Conservation (phyloP, 2,113 vertebrate species). For the Nanorana parkeri region DNA sequence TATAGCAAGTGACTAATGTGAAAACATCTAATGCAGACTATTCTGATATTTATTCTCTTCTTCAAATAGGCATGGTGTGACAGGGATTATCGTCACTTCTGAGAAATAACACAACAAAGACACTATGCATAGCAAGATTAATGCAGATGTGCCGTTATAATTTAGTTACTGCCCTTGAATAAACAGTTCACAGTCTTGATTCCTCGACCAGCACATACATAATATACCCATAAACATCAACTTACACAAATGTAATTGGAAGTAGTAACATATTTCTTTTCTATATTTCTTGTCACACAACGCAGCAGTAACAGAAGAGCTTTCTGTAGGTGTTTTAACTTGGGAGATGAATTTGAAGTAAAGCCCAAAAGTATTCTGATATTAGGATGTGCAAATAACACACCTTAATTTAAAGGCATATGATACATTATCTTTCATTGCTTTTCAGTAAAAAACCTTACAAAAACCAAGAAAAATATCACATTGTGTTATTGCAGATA, state of each 20-base stretch:
- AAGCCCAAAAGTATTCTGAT: not conserved
- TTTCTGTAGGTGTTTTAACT: not conserved
- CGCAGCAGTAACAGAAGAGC: not conserved
- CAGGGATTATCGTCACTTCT: conserved; percentile 16
- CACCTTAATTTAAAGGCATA: too few species aligned
- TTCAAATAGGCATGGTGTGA: conserved; percentile 15
- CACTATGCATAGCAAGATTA: not conserved
- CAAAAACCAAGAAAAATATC: too few species aligned
- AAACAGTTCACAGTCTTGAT: not conserved
- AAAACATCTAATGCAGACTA: conserved; percentile 19
- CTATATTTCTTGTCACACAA: not conserved
- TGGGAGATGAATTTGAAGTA: not conserved
- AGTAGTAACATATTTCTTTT: not conserved
- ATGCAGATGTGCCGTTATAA: conserved; percentile 19
- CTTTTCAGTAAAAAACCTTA: too few species aligned
- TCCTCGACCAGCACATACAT: not conserved
- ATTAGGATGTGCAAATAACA: too few species aligned
- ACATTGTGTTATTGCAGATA: too few species aligned
- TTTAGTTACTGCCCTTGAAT: conserved; percentile 3
- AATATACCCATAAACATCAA: conserved; percentile 26
- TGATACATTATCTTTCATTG: too few species aligned
- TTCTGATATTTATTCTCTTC: conserved; percentile 25
- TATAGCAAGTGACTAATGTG: conserved; percentile 23
- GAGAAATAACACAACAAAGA: conserved; percentile 10
- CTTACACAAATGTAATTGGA: conserved; percentile 10